These are phyloP conservation scores for Drosophila nannoptera DNA, from an alignment of 1,140 invertebrate genomes.

Conservation along the genomic window DNA sequence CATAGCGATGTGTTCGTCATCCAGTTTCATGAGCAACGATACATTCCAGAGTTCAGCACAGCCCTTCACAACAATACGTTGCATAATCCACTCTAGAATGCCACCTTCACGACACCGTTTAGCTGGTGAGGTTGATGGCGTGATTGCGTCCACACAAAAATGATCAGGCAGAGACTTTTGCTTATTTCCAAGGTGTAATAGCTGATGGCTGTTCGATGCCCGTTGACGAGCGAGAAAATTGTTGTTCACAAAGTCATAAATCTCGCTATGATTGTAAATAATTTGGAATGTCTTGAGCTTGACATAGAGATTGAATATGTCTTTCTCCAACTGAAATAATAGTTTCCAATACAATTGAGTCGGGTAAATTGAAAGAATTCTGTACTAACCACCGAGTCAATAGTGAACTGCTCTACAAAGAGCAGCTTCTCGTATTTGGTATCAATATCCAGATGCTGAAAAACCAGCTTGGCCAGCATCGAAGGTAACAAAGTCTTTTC, in stretches of 20 bases:
- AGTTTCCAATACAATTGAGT: background rate
- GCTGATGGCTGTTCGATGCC: constrained; percentile 35
- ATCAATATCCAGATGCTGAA: constrained; percentile 83
- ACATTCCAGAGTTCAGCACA: constrained; percentile 83
- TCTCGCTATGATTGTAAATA: constrained; percentile 85
- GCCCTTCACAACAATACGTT: constrained; percentile 82
- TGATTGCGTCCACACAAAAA: constrained; percentile 33
- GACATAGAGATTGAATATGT: constrained; percentile 83
- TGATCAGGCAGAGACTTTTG: constrained; percentile 65
- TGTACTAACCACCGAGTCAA: constrained; percentile 85
- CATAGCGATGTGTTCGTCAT: constrained; percentile 80
- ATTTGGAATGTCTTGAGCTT: constrained; percentile 85
- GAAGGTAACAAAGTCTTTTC: constrained; percentile 80
- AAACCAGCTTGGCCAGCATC: constrained; percentile 83
- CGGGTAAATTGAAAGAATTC: background rate
- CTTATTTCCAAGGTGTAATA: constrained; percentile 54
- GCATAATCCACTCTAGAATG: constrained; percentile 79
- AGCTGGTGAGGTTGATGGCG: constrained; percentile 13
- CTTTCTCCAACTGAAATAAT: constrained; percentile 83
- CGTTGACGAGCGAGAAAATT: constrained; percentile 79
- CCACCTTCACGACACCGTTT: constrained; percentile 44
- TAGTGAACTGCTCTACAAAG: constrained; percentile 83
- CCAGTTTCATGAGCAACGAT: constrained; percentile 79
- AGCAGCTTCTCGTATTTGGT: constrained; percentile 83
- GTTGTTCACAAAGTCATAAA: constrained; percentile 81